These are phyloP conservation scores for Zaprionus lachaisei DNA, from an alignment of 1,140 invertebrate genomes.

Conservation along the genomic window DNA sequence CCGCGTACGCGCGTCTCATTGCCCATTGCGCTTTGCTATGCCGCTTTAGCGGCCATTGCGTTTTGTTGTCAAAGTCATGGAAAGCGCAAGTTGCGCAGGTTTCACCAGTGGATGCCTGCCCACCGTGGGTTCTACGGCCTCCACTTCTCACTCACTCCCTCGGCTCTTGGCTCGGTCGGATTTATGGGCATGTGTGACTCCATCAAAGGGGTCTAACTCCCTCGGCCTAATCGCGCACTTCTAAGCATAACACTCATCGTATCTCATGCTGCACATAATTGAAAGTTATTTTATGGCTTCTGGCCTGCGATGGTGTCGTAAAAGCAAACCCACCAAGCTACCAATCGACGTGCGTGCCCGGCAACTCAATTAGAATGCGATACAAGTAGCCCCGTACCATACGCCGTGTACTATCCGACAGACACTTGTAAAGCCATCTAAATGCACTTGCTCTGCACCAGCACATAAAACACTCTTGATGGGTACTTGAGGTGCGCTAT, in stretches of 20 bases:
- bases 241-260: conserved; percentile 44
- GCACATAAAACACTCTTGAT: not conserved
- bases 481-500: not conserved
- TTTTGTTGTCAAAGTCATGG: conserved; percentile 69
- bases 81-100: conserved; percentile 76
- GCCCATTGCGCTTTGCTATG: conserved; percentile 40
- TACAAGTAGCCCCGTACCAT: conserved; percentile 19
- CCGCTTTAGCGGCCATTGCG: conserved; percentile 64
- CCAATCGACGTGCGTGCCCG: conserved; percentile 60
- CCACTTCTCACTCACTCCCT: conserved; percentile 27
- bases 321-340: conserved; percentile 52
- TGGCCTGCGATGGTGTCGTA: conserved; percentile 45
- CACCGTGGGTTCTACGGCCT: conserved; percentile 26
- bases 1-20: conserved; percentile 48
- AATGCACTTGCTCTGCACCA: not conserved
- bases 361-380: conserved; percentile 69
- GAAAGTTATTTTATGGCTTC: conserved; percentile 82
- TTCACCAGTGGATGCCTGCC: conserved; percentile 48
- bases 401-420: conserved; percentile 10
- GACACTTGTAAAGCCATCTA: conserved; percentile 31
- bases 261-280: conserved; percentile 67
- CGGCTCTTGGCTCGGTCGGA: not conserved
- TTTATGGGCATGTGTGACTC: conserved; percentile 62
- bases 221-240: conserved; percentile 47
- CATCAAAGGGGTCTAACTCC: conserved; percentile 3